Conservation (phyloP, 1,140 invertebrate species). For the Drosophila kepulauana region DNA sequence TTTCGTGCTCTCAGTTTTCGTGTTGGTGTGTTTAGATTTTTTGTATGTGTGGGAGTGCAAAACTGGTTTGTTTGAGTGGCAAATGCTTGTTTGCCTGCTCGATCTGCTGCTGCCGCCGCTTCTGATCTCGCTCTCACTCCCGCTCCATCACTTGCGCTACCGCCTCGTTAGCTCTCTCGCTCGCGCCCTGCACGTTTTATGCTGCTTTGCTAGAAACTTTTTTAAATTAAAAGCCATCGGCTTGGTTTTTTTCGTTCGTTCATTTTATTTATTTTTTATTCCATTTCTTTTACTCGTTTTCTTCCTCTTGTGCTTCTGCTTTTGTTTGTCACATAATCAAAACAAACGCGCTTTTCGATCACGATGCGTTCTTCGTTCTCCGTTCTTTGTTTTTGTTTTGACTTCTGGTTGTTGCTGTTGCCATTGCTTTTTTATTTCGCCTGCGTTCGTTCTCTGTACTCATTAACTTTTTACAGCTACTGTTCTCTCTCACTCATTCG, state of each 20-base stretch:
- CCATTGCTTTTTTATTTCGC: constrained; percentile 27
- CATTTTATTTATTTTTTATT: constrained; percentile 39
- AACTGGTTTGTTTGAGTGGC: constrained; percentile 73
- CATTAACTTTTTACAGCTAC: constrained; percentile 80
- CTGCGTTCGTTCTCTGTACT: constrained; percentile 34
- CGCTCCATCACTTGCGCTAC: not conserved
- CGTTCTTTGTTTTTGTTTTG: constrained; percentile 64
- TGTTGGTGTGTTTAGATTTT: constrained; percentile 6
- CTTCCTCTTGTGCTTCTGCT: constrained; percentile 27
- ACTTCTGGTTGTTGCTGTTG: constrained; percentile 53
- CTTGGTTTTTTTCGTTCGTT: constrained; percentile 22
- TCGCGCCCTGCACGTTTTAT: constrained; percentile 53
- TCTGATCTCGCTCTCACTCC: constrained; percentile 11
- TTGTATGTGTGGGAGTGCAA: constrained; percentile 61
- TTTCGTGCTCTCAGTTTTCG: constrained; percentile 8
- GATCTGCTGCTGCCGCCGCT: constrained; percentile 16
- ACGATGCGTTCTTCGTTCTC: constrained; percentile 42
- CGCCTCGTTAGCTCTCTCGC: constrained; percentile 22
- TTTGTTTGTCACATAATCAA: constrained; percentile 70
- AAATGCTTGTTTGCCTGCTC: constrained; percentile 40
- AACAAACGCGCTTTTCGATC: constrained; percentile 73
- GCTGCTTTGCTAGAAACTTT: constrained; percentile 64
- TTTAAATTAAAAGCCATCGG: constrained; percentile 71
- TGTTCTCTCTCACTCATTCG: constrained; percentile 54
- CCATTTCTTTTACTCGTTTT: constrained; percentile 51